Conservation (phyloP, 2,888 invertebrate species). For the Sturmia bella region DNA sequence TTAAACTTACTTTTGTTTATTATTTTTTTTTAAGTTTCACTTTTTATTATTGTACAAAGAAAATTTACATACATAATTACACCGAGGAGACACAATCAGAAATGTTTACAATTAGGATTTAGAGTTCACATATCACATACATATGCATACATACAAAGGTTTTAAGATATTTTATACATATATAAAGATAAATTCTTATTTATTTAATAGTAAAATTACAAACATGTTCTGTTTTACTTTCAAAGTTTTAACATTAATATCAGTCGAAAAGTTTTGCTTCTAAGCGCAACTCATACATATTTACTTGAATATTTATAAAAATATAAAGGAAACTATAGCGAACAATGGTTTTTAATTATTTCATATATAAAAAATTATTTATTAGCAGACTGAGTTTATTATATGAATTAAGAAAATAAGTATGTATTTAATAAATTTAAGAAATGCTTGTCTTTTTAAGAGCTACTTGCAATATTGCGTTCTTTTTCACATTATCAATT, state of each 20-base stretch:
- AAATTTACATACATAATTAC: constrained; percentile 5
- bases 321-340: background rate
- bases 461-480: no score
- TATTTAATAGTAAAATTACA: constrained; percentile 49
- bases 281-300: constrained; percentile 21
- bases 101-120: constrained; percentile 47
- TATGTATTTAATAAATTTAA: no score
- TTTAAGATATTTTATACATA: background rate
- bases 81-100: constrained; percentile 39
- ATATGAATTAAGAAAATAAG: background rate
- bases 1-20: constrained; percentile 1
- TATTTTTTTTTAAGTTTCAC: constrained; percentile 12
- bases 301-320: constrained; percentile 7
- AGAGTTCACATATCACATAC: constrained; percentile 12
- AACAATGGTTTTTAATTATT: constrained; percentile 12
- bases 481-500: no score
- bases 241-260: constrained; percentile 41
- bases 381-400: constrained; percentile 12
- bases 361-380: constrained; percentile 9
- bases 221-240: constrained; percentile 32
- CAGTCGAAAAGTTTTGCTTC: constrained; percentile 69
- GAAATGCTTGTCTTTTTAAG: no score
- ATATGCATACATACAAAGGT: constrained; percentile 15
- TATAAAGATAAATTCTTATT: constrained; percentile 49
- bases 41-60: constrained; percentile 43